Evolutionary conservation across 2,888 invertebrate species (phyloP), one percentile per base, ranked within the genome.

Genomic region (Onthophagus sagittarius): DNA sequence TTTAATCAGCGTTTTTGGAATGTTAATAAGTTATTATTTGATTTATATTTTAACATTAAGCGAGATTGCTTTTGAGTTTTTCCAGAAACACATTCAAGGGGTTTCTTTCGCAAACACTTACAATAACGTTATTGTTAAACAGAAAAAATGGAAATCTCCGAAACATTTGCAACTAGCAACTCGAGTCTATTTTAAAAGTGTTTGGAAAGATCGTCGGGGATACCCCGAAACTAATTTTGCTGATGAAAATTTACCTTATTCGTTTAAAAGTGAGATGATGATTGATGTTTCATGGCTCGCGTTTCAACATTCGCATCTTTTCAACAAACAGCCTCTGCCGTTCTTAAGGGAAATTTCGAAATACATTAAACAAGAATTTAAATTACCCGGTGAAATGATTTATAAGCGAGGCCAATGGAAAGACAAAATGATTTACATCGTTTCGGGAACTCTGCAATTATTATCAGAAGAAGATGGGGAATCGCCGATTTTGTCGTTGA

Each of bases 401-500:
- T 76, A 75, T 5, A 72, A 72, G 39, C 74, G 74, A 39, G 75
- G 75, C 13, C 71, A 77, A 0, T 73, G 76, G 5, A 78, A 79
- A 62, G 62, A 73, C 7, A 69, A 73, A 7, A 79, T 80, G 79
- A 72, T 80, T 33, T 80, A 80, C 64, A 75, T 80, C 1, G 77
- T 75, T 14, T 76, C 77, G 6, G 80, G 80, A 3, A 77, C 78
- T 23, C 64, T 80, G 0, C 79, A 80, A 72, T 75, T 80, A 5
- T 70, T 79, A 6, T 80, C 80, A 5, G 78, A 78, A 70, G 76
- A 79, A 64, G 80, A 80, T 69, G 78, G 77, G 1, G 80, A 80
- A 70, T 78, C 79, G 0, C 79, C 80, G 1, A 77, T 80, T 53
- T 62, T 80, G 33, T 77, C 77, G 0, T 76, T 80, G n/a, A 75